Percentiles rank a stretch among this genome's conserved stretches.
These are phyloP conservation scores for Albula goreensis DNA, from an alignment of 2,113 vertebrate species.

Conservation along the genomic window DNA sequence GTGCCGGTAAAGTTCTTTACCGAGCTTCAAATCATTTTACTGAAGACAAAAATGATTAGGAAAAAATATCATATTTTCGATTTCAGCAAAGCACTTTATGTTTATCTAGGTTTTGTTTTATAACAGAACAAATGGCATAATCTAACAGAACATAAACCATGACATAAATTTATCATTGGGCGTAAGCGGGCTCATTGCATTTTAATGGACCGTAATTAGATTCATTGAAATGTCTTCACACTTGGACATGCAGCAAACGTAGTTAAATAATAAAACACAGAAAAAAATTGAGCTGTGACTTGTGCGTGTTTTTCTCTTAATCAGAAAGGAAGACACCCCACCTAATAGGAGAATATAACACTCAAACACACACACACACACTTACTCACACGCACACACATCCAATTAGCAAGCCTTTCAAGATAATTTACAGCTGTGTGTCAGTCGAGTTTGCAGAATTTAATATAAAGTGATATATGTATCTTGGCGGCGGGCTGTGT, in stretches of 20 bases:
- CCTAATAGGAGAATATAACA: conserved; percentile 13
- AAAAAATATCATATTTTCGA: too few species aligned
- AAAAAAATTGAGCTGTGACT: neutral
- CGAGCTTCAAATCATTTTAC: too few species aligned
- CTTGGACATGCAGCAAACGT: neutral
- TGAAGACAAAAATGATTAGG: too few species aligned
- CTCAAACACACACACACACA: conserved; percentile 24
- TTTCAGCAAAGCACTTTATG: too few species aligned
- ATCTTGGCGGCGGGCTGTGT: conserved; percentile 57
- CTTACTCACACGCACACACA: conserved; percentile 11
- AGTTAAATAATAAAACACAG: neutral
- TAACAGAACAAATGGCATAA: too few species aligned
- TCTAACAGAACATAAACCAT: too few species aligned
- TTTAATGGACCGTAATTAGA: neutral
- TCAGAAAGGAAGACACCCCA: too few species aligned
- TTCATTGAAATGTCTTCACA: neutral
- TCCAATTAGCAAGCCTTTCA: conserved; percentile 25
- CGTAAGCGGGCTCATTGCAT: neutral
- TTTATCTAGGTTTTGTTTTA: too few species aligned
- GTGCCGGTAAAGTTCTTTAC: too few species aligned
- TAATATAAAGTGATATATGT: conserved; percentile 70
- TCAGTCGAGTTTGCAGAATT: conserved; percentile 62
- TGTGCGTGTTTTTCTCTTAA: too few species aligned
- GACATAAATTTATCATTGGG: too few species aligned
- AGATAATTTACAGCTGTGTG: conserved; percentile 66